These are phyloP conservation scores for Cyanoderma ruficeps DNA, from an alignment of 2,113 vertebrate genomes.

Conservation along the genomic window DNA sequence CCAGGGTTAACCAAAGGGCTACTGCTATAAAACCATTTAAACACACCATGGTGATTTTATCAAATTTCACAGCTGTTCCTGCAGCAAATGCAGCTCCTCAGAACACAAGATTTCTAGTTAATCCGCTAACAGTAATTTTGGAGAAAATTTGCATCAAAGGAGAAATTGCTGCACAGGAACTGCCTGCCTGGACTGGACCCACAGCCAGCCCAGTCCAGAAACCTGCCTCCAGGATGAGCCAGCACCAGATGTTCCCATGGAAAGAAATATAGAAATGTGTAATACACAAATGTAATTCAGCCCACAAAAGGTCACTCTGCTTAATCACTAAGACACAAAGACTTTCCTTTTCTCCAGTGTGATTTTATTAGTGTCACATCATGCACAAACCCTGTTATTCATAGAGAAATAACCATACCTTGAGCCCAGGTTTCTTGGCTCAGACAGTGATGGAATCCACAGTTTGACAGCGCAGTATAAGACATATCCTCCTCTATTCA, in stretches of 20 bases:
- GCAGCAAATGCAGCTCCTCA: slow-evolving; percentile 36
- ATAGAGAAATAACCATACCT: background rate
- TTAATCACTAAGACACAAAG: background rate
- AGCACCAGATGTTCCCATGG: slow-evolving; percentile 31
- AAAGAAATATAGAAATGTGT: background rate
- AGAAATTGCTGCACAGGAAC: background rate
- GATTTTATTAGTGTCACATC: background rate
- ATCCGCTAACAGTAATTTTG: slow-evolving; percentile 21
- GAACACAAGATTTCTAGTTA: slow-evolving; percentile 41
- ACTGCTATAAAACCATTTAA: slow-evolving; percentile 32
- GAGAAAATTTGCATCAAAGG: slow-evolving; percentile 28
- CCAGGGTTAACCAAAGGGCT: slow-evolving; percentile 13
- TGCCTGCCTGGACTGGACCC: background rate
- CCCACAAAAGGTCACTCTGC: slow-evolving; percentile 11
- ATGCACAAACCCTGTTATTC: background rate
- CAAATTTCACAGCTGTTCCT: slow-evolving; percentile 62
- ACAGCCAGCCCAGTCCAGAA: background rate
- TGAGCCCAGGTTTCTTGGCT: background rate
- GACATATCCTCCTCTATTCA: background rate
- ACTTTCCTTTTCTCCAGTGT: background rate
- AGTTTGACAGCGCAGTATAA: background rate
- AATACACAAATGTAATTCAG: background rate
- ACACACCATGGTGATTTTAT: slow-evolving; percentile 42
- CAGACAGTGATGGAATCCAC: background rate
- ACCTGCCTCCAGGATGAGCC: background rate